Percentiles rank a stretch among this genome's conserved stretches.
phyloP scores from a whole-genome alignment of 2,797 vertebrate genomes.

The Eidolon dupreanum region DNA sequence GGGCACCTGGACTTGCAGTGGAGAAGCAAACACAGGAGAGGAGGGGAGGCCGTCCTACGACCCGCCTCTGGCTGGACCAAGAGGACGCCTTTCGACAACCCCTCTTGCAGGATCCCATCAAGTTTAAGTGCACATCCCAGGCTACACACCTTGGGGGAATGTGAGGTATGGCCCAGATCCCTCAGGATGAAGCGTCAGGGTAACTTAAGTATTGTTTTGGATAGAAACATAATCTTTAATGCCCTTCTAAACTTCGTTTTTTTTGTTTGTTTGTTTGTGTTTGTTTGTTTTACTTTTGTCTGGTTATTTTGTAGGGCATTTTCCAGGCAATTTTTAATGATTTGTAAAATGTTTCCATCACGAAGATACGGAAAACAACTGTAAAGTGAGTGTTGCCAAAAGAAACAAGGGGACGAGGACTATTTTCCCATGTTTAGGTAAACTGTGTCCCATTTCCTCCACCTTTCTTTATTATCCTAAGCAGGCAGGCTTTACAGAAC shows the following conservation, averaged over 20 bases:
- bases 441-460: not conserved
- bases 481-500: not conserved
- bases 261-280: not conserved
- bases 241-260: not conserved
- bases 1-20: slow-evolving; percentile 46
- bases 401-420: not conserved
- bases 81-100: not conserved
- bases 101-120: not conserved
- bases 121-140: too few species aligned
- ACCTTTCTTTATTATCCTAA: not conserved
- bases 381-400: not conserved
- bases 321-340: slow-evolving; percentile 35
- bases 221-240: slow-evolving; percentile 37
- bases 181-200: not conserved
- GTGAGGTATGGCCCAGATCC: not conserved
- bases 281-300: not conserved
- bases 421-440: not conserved
- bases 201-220: not conserved
- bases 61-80: not conserved
- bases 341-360: slow-evolving; percentile 8
- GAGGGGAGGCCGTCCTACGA: not conserved
- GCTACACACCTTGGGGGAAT: too few species aligned
- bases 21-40: slow-evolving; percentile 51
- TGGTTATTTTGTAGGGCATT: not conserved
- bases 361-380: not conserved